Evolutionary conservation across 2,113 vertebrate genomes (phyloP), one percentile per base, ranked within the genome.

Genomic region (Eonycteris spelaea): DNA sequence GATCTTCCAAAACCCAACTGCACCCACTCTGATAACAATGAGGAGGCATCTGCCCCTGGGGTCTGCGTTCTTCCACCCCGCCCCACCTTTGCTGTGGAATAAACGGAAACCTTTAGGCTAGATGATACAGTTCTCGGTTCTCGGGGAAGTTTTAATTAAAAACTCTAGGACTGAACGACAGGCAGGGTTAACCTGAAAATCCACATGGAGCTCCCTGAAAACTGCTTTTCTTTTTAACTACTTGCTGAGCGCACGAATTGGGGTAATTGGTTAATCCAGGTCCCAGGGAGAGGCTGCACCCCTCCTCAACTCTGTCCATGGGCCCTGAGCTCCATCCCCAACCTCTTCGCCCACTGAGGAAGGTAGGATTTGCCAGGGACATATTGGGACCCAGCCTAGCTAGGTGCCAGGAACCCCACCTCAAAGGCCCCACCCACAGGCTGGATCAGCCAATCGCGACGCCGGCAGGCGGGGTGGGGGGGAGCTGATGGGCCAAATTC

Each of bases 291-390:
- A 24, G 13, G 1, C n/a, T n/a, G n/a, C n/a, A n/a, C n/a, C n/a
- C n/a, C n/a, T n/a, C n/a, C 35, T 6, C 43, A 43, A 7, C n/a
- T 13, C 35, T 15, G 8, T 15, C 38, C 51, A 3, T 4, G 28
- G 53, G 16, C 4, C 13, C 26, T 1, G 8, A 1, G 53, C 33
- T 1, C 13, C 7, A 0, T 14, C 51, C 13, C 13, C 14, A 3
- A 14, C 40, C 70, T 8, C 12, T 22, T n/a, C 43, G 30, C 4
- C 28, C 43, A 0, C 11, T 2, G 51, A 28, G 53, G n/a, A 33
- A 9, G 21, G 14, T 21, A 6, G 10, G 2, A 4, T 2, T 21
- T 3, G 30, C 30, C 24, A 9, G 4, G 28, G 51, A 35, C 35
- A 33, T 2, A 28, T 3, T n/a, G n/a, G n/a, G n/a, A n/a, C n/a